Percentiles rank a stretch among this genome's conserved stretches.
phyloP scores from a whole-genome alignment of 2,888 invertebrate species.

The Meiosimyza platycephala region DNA sequence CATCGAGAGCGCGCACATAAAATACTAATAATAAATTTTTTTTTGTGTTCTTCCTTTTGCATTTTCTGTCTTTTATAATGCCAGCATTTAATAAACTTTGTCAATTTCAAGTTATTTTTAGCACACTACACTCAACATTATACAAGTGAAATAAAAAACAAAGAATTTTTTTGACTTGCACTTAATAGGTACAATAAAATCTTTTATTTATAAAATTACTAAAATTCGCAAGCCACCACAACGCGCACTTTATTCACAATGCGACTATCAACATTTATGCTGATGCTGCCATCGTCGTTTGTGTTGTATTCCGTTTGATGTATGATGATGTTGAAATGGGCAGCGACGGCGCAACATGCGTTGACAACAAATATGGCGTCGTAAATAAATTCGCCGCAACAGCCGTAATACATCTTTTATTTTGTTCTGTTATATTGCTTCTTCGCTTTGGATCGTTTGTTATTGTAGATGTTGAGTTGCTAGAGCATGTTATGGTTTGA shows the following conservation, averaged over 20 bases:
- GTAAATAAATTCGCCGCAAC: conserved; percentile 52
- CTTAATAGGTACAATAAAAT: too few species aligned
- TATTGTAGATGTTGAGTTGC: conserved; percentile 27
- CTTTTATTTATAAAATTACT: too few species aligned
- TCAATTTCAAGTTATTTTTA: too few species aligned
- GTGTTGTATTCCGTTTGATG: conserved; percentile 7
- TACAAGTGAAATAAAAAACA: too few species aligned
- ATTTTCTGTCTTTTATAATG: too few species aligned
- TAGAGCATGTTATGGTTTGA: conserved; percentile 33
- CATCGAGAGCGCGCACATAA: too few species aligned
- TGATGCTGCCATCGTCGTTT: conserved; percentile 4
- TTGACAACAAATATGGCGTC: conserved; percentile 58
- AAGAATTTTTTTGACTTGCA: too few species aligned
- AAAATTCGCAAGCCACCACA: not conserved
- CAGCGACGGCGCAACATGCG: conserved; percentile 17
- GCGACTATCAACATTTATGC: conserved; percentile 29
- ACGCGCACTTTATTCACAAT: not conserved
- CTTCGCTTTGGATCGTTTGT: conserved; percentile 29
- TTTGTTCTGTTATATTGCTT: not conserved
- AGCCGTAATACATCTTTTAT: conserved; percentile 45
- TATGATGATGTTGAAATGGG: conserved; percentile 10
- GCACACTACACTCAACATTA: too few species aligned
- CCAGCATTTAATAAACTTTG: too few species aligned
- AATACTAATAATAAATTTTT: too few species aligned
- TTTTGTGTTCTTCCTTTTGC: too few species aligned